Evolutionary conservation across 2,797 vertebrate genomes (phyloP).

Genomic region (Manis crassicaudata): DNA sequence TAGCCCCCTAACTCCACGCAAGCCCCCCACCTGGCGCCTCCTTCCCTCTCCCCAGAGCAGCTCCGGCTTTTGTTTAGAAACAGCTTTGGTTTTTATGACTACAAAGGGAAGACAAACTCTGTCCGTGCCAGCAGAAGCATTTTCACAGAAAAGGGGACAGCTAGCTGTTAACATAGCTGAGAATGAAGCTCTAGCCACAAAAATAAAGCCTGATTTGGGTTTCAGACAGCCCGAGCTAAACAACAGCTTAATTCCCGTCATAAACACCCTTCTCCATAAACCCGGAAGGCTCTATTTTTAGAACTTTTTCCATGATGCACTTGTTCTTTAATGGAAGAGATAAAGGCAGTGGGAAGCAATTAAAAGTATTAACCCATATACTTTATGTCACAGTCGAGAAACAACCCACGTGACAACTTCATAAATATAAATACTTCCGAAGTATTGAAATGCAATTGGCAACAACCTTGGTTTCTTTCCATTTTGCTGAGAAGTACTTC

Average conservation of each 20-base stretch:
- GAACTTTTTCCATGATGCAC: slow-evolving; percentile 61
- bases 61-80: neutral
- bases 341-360: slow-evolving; percentile 48
- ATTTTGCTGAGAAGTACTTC: neutral
- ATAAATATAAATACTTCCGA: neutral
- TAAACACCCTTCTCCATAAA: slow-evolving; percentile 50
- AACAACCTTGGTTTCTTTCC: neutral
- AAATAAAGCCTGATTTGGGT: slow-evolving; percentile 11
- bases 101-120: neutral
- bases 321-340: slow-evolving; percentile 58
- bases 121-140: neutral
- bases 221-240: neutral
- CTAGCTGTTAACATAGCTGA: neutral
- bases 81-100: neutral
- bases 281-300: slow-evolving; percentile 48
- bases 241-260: neutral
- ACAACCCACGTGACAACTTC: neutral
- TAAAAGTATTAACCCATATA: neutral
- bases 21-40: neutral
- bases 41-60: neutral
- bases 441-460: neutral
- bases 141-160: neutral
- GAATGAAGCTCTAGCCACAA: neutral
- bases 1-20: neutral
- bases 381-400: neutral